Conservation (phyloP, 2,113 vertebrate genomes). For the Chaetorhynchus papuensis region DNA sequence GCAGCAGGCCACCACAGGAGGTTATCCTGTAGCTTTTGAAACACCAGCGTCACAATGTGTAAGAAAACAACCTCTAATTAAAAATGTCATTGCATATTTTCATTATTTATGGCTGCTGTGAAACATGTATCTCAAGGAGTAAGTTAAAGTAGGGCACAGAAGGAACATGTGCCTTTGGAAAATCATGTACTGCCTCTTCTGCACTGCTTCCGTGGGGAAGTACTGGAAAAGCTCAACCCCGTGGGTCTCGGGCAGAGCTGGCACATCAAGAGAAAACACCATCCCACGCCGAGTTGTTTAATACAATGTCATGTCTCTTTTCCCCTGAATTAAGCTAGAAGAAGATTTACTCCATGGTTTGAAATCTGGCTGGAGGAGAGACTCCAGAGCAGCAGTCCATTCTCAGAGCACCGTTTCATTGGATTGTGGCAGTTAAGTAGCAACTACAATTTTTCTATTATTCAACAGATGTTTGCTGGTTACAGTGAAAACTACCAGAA, state of each 20-base stretch:
- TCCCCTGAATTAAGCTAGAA: background rate
- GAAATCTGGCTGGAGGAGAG: background rate
- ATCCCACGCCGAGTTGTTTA: rapidly evolving
- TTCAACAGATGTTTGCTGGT: background rate
- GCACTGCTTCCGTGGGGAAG: background rate
- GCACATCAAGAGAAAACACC: rapidly evolving
- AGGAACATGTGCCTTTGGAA: background rate
- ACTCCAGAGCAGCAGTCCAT: background rate
- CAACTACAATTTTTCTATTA: background rate
- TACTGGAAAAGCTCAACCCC: background rate
- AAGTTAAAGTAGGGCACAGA: background rate
- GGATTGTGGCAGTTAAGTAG: background rate
- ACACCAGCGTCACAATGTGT: background rate
- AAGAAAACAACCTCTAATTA: background rate
- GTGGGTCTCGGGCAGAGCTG: background rate
- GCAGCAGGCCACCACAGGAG: background rate
- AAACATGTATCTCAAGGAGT: background rate
- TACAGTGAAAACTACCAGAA: background rate
- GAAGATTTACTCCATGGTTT: background rate
- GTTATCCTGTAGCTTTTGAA: background rate
- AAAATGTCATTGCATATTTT: background rate
- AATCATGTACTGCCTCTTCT: background rate
- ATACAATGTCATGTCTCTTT: rapidly evolving
- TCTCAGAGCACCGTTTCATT: rapidly evolving
- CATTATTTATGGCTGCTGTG: background rate